Evolutionary conservation across 1,140 invertebrate genomes (phyloP), one percentile per base, ranked within the genome.

Genomic region (Chelonus insularis): DNA sequence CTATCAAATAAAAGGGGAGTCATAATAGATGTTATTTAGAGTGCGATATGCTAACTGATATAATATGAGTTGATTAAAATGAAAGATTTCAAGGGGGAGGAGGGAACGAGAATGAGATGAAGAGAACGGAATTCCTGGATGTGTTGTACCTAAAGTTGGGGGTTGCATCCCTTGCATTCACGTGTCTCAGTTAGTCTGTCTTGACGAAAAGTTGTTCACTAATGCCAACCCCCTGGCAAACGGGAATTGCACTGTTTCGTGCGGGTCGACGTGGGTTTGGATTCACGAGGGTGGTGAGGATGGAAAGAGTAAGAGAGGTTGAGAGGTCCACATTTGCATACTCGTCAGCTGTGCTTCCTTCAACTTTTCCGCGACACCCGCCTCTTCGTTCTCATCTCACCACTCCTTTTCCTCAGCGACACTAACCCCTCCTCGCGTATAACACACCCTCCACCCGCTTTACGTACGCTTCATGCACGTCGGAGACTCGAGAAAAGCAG

Each of bases 311-410:
- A 18, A 16, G 52, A 32, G 34, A 16, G 63, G 48, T 47, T 58
- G 45, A 65, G 67, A 69, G 66, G 59, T 69, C 64, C 63, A 73
- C 72, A 82, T 80, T 81, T 81, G 76, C 80, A 82, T 82, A 82
- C 73, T 82, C 78, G 79, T 82, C 80, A 81, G 79, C 78, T 81
- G 78, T 77, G 79, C 74, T 81, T 80, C 77, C 79, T 80, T 81
- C 77, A 80, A 80, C 78, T 80, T 80, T 82, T 81, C 78, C 77
- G 72, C 69, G 74, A 75, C 78, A 79, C 73, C 68, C 70, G 64
- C 63, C 48, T 37, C 55, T 48, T 58, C 47, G 39, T 52, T 51
- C 21, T 23, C 36, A 23, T 45, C 36, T 54, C 43, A 43, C 39
- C 37, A 41, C 8, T 37, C 34, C 62, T 50, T 41, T 52, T 50